These are phyloP conservation scores for Ciconia boyciana DNA, from an alignment of 2,113 vertebrate genomes.

Conservation along the genomic window DNA sequence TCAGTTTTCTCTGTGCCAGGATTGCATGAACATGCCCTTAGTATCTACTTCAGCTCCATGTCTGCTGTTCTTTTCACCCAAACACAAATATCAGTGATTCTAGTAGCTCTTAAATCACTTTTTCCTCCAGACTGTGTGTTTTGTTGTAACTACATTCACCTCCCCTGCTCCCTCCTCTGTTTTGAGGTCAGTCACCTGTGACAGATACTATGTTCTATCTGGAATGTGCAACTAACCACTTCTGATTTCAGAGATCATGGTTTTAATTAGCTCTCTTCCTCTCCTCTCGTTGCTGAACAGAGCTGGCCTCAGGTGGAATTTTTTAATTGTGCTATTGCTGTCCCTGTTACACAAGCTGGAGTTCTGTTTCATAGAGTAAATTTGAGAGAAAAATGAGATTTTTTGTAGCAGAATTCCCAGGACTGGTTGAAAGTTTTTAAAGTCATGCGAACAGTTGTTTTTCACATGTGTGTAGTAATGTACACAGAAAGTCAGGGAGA, in stretches of 20 bases:
- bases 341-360: background rate
- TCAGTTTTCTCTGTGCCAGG: background rate
- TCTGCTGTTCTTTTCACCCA: conserved; percentile 7
- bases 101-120: background rate
- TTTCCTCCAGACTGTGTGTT: conserved; percentile 1
- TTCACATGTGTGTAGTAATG: accelerated
- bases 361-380: background rate
- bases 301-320: conserved; percentile 49
- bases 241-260: conserved; percentile 11
- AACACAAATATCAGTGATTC: background rate
- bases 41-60: background rate
- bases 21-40: background rate
- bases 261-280: conserved; percentile 56
- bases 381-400: background rate
- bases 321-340: conserved; percentile 16
- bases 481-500: background rate
- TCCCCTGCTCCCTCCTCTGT: background rate
- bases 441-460: background rate
- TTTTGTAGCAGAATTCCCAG: background rate
- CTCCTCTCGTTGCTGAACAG: background rate
- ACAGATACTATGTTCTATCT: conserved; percentile 8
- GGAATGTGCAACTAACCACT: background rate
- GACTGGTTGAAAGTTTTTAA: background rate
- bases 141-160: background rate
- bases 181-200: conserved; percentile 11